Conservation (phyloP, 2,888 invertebrate species). For the Mythimna lalbum region DNA sequence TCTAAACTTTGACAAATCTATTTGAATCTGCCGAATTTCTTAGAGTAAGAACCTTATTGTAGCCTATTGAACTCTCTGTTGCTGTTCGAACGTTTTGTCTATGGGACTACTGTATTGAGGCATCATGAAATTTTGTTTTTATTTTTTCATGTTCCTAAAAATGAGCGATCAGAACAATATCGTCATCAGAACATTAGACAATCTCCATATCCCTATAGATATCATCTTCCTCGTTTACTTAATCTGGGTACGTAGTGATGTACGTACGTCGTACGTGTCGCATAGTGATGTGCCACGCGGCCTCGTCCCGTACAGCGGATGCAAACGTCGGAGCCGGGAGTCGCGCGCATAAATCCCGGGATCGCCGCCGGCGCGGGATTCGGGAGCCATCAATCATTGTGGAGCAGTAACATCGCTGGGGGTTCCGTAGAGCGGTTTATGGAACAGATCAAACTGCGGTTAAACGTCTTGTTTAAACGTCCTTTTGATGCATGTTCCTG, state of each 20-base stretch:
- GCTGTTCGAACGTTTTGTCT: neutral
- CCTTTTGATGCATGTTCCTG: slow-evolving; percentile 25
- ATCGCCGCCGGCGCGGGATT: slow-evolving; percentile 88
- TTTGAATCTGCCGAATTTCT: too few species aligned
- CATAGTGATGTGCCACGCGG: slow-evolving; percentile 59
- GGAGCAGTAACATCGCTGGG: slow-evolving; percentile 80
- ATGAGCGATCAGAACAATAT: neutral
- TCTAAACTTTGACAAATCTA: neutral
- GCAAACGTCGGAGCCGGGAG: slow-evolving; percentile 81
- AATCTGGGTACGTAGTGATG: slow-evolving; percentile 49
- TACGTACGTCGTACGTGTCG: slow-evolving; percentile 49
- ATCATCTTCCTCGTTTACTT: slow-evolving; percentile 27
- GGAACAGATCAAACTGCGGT: slow-evolving; percentile 58
- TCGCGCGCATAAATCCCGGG: slow-evolving; percentile 85
- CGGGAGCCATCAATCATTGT: slow-evolving; percentile 88
- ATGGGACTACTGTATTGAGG: neutral
- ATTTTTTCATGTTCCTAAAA: neutral
- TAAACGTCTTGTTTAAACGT: slow-evolving; percentile 53
- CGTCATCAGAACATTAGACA: neutral
- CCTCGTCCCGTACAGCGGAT: slow-evolving; percentile 75
- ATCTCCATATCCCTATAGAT: slow-evolving; percentile 6
- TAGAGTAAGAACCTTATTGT: too few species aligned
- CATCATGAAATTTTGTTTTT: too few species aligned
- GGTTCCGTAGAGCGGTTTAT: slow-evolving; percentile 68
- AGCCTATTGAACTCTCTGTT: too few species aligned